Evolutionary conservation across 2,888 invertebrate species (phyloP).

Genomic region (Mystacides longicornis): DNA sequence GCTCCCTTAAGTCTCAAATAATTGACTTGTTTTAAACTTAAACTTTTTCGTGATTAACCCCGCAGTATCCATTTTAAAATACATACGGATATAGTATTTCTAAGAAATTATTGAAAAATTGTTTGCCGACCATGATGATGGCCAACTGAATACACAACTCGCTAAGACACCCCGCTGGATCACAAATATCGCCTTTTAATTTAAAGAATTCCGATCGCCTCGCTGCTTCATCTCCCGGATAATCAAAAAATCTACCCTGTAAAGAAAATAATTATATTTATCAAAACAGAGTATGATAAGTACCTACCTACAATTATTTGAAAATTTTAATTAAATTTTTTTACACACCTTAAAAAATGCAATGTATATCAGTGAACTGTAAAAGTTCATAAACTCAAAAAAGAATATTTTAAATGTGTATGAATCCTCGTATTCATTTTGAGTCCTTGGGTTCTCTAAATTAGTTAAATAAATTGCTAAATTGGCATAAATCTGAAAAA

Average conservation of each 20-base stretch:
- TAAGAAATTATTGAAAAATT: slow-evolving; percentile 85
- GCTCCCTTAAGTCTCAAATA: no score
- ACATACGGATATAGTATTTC: slow-evolving; percentile 84
- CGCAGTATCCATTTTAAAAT: no score
- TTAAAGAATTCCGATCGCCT: slow-evolving; percentile 68
- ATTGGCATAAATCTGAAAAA: slow-evolving; percentile 68
- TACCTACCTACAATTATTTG: neutral
- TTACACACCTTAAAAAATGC: slow-evolving; percentile 86
- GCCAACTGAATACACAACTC: slow-evolving; percentile 87
- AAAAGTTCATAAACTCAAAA: slow-evolving; percentile 98
- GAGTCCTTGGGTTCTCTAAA: slow-evolving; percentile 88
- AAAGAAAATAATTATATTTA: no score
- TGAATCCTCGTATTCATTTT: slow-evolving; percentile 94
- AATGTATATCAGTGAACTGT: slow-evolving; percentile 96
- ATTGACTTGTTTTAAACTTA: no score
- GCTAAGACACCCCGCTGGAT: slow-evolving; percentile 88
- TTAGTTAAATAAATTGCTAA: slow-evolving; percentile 82
- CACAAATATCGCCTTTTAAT: slow-evolving; percentile 79
- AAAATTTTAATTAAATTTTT: neutral
- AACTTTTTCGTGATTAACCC: no score
- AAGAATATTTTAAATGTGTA: slow-evolving; percentile 97
- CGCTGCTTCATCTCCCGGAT: slow-evolving; percentile 75
- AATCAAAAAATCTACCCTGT: slow-evolving; percentile 80
- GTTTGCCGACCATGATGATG: slow-evolving; percentile 94
- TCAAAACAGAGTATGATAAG: no score